phyloP scores from a whole-genome alignment of 2,113 vertebrate genomes.

The Hassar affinis region DNA sequence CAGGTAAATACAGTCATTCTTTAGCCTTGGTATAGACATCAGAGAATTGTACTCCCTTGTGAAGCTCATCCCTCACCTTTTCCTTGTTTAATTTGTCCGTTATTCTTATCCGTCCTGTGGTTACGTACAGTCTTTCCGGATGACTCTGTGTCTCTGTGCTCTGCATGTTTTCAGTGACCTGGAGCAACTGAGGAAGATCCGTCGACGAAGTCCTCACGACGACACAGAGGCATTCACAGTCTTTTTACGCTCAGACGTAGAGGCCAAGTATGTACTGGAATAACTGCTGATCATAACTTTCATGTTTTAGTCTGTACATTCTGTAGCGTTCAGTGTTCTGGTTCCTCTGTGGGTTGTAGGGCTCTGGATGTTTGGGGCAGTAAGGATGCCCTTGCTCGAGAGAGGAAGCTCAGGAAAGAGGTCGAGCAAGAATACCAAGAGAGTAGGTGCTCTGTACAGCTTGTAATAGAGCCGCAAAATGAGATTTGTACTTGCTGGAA shows the following conservation, averaged over 20 bases:
- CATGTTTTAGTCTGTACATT: neutral
- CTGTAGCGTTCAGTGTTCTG: slow-evolving; percentile 4
- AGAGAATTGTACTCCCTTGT: neutral
- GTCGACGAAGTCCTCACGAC: slow-evolving; percentile 90
- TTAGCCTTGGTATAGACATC: neutral
- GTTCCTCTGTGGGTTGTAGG: slow-evolving; percentile 63
- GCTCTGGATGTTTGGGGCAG: slow-evolving; percentile 97
- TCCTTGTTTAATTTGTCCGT: neutral
- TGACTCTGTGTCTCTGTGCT: neutral
- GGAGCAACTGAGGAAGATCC: slow-evolving; percentile 90
- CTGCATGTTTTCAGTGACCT: slow-evolving; percentile 79
- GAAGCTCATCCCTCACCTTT: neutral
- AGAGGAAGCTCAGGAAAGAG: slow-evolving; percentile 85
- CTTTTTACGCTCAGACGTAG: slow-evolving; percentile 91
- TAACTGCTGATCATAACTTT: neutral
- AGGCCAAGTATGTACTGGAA: slow-evolving; percentile 84
- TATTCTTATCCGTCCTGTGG: neutral
- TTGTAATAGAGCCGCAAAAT: neutral
- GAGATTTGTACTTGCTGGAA: neutral
- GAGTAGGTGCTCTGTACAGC: slow-evolving; percentile 75
- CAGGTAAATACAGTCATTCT: slow-evolving; percentile 74
- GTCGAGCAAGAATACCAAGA: slow-evolving; percentile 90
- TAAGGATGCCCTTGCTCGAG: slow-evolving; percentile 88
- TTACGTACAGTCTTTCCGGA: neutral
- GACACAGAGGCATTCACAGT: slow-evolving; percentile 96